These are phyloP conservation scores for Vanessa tameamea DNA, from an alignment of 1,140 invertebrate species.

Conservation along the genomic window DNA sequence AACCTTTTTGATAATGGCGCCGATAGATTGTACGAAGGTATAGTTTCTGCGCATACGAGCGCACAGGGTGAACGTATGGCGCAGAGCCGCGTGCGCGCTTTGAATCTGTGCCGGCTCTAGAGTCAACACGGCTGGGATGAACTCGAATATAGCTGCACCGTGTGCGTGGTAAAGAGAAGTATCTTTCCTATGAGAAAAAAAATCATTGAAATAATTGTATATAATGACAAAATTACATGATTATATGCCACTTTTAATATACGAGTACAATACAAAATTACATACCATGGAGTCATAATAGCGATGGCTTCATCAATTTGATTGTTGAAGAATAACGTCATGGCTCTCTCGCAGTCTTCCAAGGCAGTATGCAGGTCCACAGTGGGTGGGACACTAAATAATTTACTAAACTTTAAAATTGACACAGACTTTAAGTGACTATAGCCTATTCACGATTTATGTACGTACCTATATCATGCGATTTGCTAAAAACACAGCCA, in stretches of 20 bases:
- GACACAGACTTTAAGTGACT: too few relatives aligned
- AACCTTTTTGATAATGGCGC: slow-evolving; percentile 88
- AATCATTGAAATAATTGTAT: too few relatives aligned
- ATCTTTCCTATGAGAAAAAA: slow-evolving; percentile 82
- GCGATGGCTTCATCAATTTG: slow-evolving; percentile 55
- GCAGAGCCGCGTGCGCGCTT: slow-evolving; percentile 86
- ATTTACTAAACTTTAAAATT: too few relatives aligned
- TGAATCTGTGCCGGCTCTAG: slow-evolving; percentile 92
- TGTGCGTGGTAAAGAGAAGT: slow-evolving; percentile 95
- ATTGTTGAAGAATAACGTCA: slow-evolving; percentile 66
- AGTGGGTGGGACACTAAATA: background rate
- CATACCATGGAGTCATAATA: slow-evolving; percentile 66
- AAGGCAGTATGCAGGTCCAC: slow-evolving; percentile 57
- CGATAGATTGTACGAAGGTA: slow-evolving; percentile 88
- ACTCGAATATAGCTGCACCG: slow-evolving; percentile 93
- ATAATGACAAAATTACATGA: background rate
- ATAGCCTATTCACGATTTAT: too few relatives aligned
- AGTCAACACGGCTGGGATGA: slow-evolving; percentile 95
- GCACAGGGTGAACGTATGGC: slow-evolving; percentile 89
- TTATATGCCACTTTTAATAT: background rate
- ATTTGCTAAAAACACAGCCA: too few relatives aligned
- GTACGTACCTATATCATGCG: too few relatives aligned
- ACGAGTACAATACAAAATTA: slow-evolving; percentile 9
- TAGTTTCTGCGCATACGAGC: slow-evolving; percentile 86
- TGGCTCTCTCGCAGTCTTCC: slow-evolving; percentile 57